Percentiles rank a stretch among this genome's conserved stretches.
Evolutionary conservation across 2,113 vertebrate species (phyloP).

Genomic region (Perccottus glenii): DNA sequence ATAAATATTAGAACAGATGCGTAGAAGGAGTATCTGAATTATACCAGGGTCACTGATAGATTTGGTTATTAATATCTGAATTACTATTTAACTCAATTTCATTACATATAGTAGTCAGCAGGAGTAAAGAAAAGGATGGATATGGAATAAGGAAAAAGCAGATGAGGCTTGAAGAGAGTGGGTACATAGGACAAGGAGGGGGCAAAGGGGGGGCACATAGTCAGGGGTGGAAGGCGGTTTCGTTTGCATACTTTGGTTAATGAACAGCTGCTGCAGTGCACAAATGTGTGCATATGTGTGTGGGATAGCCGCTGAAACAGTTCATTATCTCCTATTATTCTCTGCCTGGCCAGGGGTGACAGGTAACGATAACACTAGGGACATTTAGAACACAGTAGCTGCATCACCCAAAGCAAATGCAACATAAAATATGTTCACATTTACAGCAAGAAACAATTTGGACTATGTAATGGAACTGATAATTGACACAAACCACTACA

Average conservation of each 20-base stretch:
- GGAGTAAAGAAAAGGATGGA: background rate
- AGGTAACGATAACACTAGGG: conserved; percentile 65
- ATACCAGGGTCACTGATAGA: conserved; percentile 23
- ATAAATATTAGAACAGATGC: conserved; percentile 48
- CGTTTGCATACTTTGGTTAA: conserved; percentile 88
- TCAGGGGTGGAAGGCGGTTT: conserved; percentile 65
- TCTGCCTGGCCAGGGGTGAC: conserved; percentile 84
- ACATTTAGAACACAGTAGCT: conserved; percentile 58
- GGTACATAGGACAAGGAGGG: conserved; percentile 35
- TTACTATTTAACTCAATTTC: background rate
- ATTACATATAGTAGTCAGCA: background rate
- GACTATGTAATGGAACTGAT: background rate
- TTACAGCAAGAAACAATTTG: conserved; percentile 8
- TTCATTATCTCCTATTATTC: conserved; percentile 77
- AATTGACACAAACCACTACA: background rate
- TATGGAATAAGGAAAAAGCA: conserved; percentile 12
- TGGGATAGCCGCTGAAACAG: conserved; percentile 55
- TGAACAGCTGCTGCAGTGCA: conserved; percentile 83
- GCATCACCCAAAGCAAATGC: conserved; percentile 57
- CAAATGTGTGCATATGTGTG: conserved; percentile 24
- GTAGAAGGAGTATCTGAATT: conserved; percentile 21
- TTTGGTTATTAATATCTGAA: background rate
- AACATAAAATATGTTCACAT: conserved; percentile 20
- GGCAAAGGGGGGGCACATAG: conserved; percentile 48
- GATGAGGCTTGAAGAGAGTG: conserved; percentile 29